Evolutionary conservation across 1,140 invertebrate species (phyloP), one percentile per base, ranked within the genome.

Genomic region (Heliothis virescens): DNA sequence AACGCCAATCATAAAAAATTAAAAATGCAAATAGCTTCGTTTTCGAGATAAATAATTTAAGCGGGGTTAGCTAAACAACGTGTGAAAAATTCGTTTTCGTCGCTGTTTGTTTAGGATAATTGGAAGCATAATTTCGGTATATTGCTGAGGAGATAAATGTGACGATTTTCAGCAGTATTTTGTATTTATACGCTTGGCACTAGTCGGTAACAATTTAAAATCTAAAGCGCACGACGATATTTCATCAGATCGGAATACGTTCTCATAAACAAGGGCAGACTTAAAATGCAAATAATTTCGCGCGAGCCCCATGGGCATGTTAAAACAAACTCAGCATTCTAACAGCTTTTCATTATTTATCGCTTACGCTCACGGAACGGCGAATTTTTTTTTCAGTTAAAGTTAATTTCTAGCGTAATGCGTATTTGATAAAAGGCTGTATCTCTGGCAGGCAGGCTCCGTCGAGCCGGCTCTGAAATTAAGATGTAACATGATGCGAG

Each of bases 401-500:
- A 94, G 86, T 93, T 92, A 94, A 92, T 92, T 92, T 92, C 88
- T 92, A 91, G 88, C 83, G 88, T 93, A 93, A 93, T 92, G 90
- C 86, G 91, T 91, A 93, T 93, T 95, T 92, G 91, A 94, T 94
- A 95, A 95, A 94, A 94, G 89, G 90, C 91, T 87, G 89, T 94
- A 93, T 94, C 92, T 93, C 89, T 89, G 85, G 88, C 89, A 84
- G 86, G 89, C 91, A 93, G 91, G 89, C 92, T 91, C 90, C 91
- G 90, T 86, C 89, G 91, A 90, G 91, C 91, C 89, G 90, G 90
- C 88, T 90, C 89, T 92, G 93, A 95, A 95, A 95, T 95, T 95
- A 95, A 95, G 95, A 95, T 95, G 95, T 95, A 95, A 95, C 95
- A 95, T 95, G 95, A 95, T 95, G 94, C 95, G 95, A 94, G 94